Base-by-base conservation (phyloP, 2,113 vertebrate species). In the Prunella himalayana region DNA sequence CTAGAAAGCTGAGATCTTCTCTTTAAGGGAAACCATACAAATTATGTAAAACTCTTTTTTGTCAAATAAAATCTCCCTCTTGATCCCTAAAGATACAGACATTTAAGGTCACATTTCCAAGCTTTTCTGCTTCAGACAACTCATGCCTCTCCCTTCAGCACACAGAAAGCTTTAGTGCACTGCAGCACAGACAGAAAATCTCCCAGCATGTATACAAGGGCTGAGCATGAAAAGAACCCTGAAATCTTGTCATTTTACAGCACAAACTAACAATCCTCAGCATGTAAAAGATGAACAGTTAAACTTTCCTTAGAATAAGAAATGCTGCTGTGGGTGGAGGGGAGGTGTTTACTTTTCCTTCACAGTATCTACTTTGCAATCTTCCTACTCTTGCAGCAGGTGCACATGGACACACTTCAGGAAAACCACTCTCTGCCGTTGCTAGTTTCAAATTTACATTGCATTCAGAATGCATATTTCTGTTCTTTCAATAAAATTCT, bases 41-140 rank as follows among this genome's bases (percentile, higher is more conserved):
- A 69, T 45, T 17, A 76, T 3, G 16, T 17, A 72, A 59, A 84
- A 73, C 15, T n/a, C 8, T 39, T 11, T 84, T 78, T 7, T 8
- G 0, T 24, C 31, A 57, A 71, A 84, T 59, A 92, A 75, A 77
- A 44, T 9, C 44, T 84, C 39, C 31, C 47, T 63, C 41, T 37
- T 37, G 39, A 80, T 86, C 33, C 35, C 25, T 71, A 45, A 44
- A 81, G 44, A 71, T 8, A 49, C 0, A 0, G 39, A 54, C 18
- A 14, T 56, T 49, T 60, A 14, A 68, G 45, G 61, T 89, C 69
- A 64, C 23, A 15, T 76, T 82, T 72, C 81, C 53, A 76, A 79
- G 83, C 41, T 81, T 41, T 90, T 60, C 80, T 71, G 51, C 65
- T 92, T 75, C 70, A 85, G 61, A 39, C 78, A 88, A 44, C 15